Evolutionary conservation across 2,888 invertebrate species (phyloP).

Genomic region (Coecobrya sp.): DNA sequence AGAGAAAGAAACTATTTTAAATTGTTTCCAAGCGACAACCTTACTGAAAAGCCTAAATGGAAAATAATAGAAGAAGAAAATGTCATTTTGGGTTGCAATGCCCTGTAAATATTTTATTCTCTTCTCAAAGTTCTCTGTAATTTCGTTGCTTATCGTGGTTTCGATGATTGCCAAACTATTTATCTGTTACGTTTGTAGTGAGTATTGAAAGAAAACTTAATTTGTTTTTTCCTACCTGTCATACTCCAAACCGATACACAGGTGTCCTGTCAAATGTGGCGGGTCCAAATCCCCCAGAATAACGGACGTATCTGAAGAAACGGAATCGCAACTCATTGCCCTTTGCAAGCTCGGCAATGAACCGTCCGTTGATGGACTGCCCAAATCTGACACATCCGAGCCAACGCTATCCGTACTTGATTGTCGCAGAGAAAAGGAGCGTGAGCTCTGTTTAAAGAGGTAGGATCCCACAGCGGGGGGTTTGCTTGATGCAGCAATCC

Average conservation of each 20-base stretch:
- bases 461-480: conserved; percentile 70
- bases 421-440: conserved; percentile 86
- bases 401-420: conserved; percentile 85
- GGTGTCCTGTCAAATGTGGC: conserved; percentile 92
- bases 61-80: too few species aligned
- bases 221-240: conserved; percentile 90
- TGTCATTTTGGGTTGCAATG: too few species aligned
- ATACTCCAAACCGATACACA: conserved; percentile 93
- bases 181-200: background rate
- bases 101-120: too few species aligned
- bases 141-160: too few species aligned
- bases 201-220: background rate
- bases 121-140: too few species aligned
- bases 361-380: conserved; percentile 83
- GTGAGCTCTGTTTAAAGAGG: conserved; percentile 79
- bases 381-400: conserved; percentile 83
- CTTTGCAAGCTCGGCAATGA: conserved; percentile 89
- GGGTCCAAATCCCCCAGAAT: conserved; percentile 91
- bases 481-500: conserved; percentile 33
- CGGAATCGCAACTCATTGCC: conserved; percentile 93
- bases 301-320: conserved; percentile 87
- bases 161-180: too few species aligned
- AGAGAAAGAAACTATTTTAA: background rate
- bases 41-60: too few species aligned
- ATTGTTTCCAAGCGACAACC: background rate